A percentile compares a stretch with the other conserved stretches of the same genome.
Evolutionary conservation across 53 echinoderm and acorn worm genomes (phyloP).

Genomic region (Patiria pectinifera): DNA sequence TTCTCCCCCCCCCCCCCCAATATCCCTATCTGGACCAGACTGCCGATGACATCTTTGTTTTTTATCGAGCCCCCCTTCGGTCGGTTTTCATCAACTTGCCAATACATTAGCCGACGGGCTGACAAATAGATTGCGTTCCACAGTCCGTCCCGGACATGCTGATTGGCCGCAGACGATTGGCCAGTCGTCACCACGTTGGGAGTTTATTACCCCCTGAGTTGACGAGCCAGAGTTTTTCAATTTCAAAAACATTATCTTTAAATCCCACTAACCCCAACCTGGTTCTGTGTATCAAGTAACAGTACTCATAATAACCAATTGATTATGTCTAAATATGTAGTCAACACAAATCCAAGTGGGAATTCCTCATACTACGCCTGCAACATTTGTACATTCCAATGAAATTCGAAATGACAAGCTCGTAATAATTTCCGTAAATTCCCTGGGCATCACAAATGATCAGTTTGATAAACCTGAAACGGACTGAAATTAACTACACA

Average conservation of each 20-base stretch:
- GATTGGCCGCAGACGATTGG: conserved; percentile 7
- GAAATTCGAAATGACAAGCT: background rate
- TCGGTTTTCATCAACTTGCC: conserved; percentile 57
- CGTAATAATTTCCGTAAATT: no score
- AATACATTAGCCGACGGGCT: conserved; percentile 47
- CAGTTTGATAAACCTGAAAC: no score
- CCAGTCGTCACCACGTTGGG: background rate
- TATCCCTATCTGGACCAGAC: background rate
- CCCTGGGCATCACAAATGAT: no score
- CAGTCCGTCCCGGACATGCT: conserved; percentile 18
- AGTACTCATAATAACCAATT: background rate
- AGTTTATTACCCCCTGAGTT: conserved; percentile 29
- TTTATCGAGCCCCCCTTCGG: conserved; percentile 40
- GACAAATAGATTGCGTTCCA: conserved; percentile 31
- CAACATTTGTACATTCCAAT: background rate
- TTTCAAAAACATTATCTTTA: background rate
- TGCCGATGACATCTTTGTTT: conserved; percentile 42
- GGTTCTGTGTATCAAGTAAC: conserved; percentile 1
- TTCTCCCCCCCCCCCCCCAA: conserved; percentile 13
- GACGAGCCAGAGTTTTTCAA: background rate
- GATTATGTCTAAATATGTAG: background rate
- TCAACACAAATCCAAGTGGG: background rate
- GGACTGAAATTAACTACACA: no score
- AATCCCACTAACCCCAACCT: conserved; percentile 33
- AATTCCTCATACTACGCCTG: background rate